Conservation (phyloP, 2,888 invertebrate species). For the Lottia scabra region DNA sequence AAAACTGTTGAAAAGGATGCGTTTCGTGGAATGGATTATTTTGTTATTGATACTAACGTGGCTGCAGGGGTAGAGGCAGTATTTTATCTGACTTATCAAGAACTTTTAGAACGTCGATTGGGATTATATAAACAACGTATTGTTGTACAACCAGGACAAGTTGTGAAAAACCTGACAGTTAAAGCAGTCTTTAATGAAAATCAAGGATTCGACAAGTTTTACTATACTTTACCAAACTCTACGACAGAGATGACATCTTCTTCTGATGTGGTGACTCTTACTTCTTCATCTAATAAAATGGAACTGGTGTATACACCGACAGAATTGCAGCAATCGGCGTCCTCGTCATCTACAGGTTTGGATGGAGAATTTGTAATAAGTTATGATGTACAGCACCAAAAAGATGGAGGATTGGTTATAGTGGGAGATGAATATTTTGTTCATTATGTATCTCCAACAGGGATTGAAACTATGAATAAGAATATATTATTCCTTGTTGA, state of each 20-base stretch:
- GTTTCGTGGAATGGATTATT: conserved; percentile 40
- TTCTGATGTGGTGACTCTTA: not conserved
- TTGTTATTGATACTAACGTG: conserved; percentile 75
- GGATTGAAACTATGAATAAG: conserved; percentile 68
- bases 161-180: conserved; percentile 69
- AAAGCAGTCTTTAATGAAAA: conserved; percentile 29
- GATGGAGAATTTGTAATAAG: conserved; percentile 36
- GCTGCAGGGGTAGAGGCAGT: conserved; percentile 74
- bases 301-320: conserved; percentile 32
- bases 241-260: not conserved
- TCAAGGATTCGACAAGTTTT: conserved; percentile 31
- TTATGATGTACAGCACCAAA: conserved; percentile 33
- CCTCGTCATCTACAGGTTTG: conserved; percentile 18
- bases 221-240: conserved; percentile 29
- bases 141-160: conserved; percentile 77
- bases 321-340: conserved; percentile 20
- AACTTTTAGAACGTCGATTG: conserved; percentile 76
- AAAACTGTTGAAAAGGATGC: conserved; percentile 20
- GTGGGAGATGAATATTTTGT: conserved; percentile 53
- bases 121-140: conserved; percentile 78
- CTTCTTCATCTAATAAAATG: not conserved
- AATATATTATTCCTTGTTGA: conserved; percentile 81
- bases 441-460: conserved; percentile 47
- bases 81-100: conserved; percentile 81
- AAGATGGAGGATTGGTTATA: conserved; percentile 39